Base-by-base conservation (phyloP, 2,113 vertebrate genomes). In the Platichthys stellatus region DNA sequence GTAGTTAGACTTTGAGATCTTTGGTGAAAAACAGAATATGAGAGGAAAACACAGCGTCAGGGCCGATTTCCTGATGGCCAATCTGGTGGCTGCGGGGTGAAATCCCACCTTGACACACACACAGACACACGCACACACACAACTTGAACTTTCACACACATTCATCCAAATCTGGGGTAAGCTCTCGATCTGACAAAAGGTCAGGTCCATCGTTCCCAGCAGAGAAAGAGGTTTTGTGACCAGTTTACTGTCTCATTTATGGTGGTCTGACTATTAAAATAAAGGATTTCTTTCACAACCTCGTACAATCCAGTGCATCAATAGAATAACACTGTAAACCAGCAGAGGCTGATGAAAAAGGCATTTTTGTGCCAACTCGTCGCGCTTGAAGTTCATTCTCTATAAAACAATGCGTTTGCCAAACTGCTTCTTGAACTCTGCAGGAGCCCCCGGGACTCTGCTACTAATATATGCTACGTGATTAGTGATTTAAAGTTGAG, bases 41-140 rank as follows among this genome's bases (percentile, higher is more conserved):
- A 91, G 93, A 91, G 85, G 88, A 91, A 92, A 88, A 88, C 90
- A 91, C 86, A 65, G 82, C 80, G 92, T 92, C 88, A 82, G 75
- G 85, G 62, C 76, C 79, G 74, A 92, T 93, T 93, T 94, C 88
- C 84, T 94, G 88, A 81, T 88, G 87, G 85, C 86, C 87, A 63
- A 86, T 89, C 88, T 80, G 79, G 84, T 87, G 89, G 86, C 83
- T 86, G 66, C 47, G 62, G 67, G 80, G 82, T 77, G 59, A 77
- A 78, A 82, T 89, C 87, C 65, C 72, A 60, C 78, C 58, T 63
- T 67, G 51, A 86, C 20, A 63, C 38, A n/a, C 60, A 63, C 31
- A 43, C 61, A 45, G 6, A 35, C 38, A 38, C 18, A 63, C 35
- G 5, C 60, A 40, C 60, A 63, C 38, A 45, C 20, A 58, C 74